A percentile compares a stretch with the other conserved stretches of the same genome.
phyloP scores from a whole-genome alignment of 2,113 vertebrate species.

The Bathybates hornii region DNA sequence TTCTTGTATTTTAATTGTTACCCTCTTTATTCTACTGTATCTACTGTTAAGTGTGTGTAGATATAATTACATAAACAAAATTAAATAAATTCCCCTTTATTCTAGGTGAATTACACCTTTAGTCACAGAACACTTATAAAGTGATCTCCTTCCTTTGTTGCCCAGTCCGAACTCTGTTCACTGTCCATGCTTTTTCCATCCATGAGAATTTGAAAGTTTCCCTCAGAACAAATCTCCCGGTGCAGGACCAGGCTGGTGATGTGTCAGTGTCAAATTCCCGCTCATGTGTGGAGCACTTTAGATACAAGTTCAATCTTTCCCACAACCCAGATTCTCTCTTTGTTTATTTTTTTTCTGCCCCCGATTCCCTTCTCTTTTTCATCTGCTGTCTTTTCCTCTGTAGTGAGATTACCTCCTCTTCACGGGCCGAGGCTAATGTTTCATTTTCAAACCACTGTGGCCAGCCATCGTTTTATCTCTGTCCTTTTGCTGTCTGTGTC shows the following conservation, averaged over 20 bases:
- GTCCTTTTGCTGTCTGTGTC: background rate
- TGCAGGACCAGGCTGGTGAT: constrained; percentile 7
- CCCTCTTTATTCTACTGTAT: background rate
- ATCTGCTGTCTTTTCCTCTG: background rate
- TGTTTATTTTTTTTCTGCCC: background rate
- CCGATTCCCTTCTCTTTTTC: background rate
- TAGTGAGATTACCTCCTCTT: constrained; percentile 36
- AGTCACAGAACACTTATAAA: background rate
- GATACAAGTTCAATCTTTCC: background rate
- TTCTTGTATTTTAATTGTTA: background rate
- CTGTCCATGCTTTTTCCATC: background rate
- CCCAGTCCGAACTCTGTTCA: background rate
- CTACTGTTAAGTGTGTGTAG: background rate
- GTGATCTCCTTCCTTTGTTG: background rate
- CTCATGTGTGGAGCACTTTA: constrained; percentile 40
- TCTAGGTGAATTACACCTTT: background rate
- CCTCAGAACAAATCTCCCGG: background rate
- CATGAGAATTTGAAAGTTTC: background rate
- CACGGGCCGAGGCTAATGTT: constrained; percentile 19
- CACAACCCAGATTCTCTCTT: background rate
- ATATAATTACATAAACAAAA: background rate
- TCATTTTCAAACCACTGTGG: constrained; percentile 44
- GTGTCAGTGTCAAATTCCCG: constrained; percentile 39
- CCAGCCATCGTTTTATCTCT: background rate
- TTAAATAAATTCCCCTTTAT: background rate